Evolutionary conservation across 2,797 vertebrate genomes (phyloP).

Genomic region (Clarias fuscus): DNA sequence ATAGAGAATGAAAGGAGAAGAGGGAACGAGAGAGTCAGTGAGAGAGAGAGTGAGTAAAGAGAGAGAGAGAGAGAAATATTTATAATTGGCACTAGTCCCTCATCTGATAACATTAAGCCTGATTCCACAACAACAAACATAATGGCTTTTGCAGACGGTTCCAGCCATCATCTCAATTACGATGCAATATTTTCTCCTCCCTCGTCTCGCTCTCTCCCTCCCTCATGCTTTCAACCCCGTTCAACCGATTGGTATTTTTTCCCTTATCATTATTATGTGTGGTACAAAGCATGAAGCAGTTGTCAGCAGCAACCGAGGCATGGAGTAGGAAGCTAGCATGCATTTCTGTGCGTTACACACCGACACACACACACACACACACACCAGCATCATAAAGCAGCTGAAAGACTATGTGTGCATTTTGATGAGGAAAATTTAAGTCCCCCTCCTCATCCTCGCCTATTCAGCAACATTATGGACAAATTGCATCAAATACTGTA

Average conservation of each 20-base stretch:
- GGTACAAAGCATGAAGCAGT: slow-evolving; percentile 50
- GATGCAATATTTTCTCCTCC: slow-evolving; percentile 41
- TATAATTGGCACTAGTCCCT: slow-evolving; percentile 56
- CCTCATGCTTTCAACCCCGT: slow-evolving; percentile 14
- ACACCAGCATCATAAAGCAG: not conserved
- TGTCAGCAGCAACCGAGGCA: slow-evolving; percentile 47
- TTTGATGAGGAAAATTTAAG: slow-evolving; percentile 47
- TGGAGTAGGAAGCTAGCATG: slow-evolving; percentile 34
- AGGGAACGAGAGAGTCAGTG: slow-evolving; percentile 38
- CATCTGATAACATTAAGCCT: slow-evolving; percentile 57
- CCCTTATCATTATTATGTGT: slow-evolving; percentile 43
- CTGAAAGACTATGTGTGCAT: slow-evolving; percentile 39
- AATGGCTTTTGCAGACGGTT: slow-evolving; percentile 48
- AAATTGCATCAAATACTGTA: slow-evolving; percentile 48
- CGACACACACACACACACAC: slow-evolving; percentile 13
- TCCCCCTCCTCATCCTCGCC: slow-evolving; percentile 16
- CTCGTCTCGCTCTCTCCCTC: slow-evolving; percentile 33
- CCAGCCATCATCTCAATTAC: slow-evolving; percentile 54
- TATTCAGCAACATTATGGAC: slow-evolving; percentile 48
- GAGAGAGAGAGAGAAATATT: slow-evolving; percentile 44
- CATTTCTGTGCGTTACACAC: slow-evolving; percentile 45
- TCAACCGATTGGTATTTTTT: slow-evolving; percentile 42
- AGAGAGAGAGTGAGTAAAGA: slow-evolving; percentile 10
- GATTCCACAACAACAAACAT: slow-evolving; percentile 61
- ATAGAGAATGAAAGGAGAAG: slow-evolving; percentile 33